phyloP scores from a whole-genome alignment of 1,140 invertebrate species.

The Pseudachorutes palmiensis region DNA sequence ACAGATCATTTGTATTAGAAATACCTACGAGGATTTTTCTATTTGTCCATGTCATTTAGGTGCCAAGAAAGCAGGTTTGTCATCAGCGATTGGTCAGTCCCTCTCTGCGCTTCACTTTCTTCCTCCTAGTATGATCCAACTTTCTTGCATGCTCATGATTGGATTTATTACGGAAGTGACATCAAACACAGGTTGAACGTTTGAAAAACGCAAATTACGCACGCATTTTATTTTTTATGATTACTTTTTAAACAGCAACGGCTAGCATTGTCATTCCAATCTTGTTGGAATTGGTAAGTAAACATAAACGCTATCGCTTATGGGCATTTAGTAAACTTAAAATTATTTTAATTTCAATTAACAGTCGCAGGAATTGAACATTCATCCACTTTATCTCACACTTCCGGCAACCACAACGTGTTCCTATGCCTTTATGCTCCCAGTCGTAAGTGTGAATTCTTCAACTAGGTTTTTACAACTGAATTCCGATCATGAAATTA shows the following conservation, averaged over 20 bases:
- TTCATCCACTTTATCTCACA: conserved; percentile 80
- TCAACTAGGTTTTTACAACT: not conserved
- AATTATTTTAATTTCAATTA: conserved; percentile 31
- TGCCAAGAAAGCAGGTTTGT: conserved; percentile 66
- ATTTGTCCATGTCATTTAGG: no score
- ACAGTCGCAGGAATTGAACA: conserved; percentile 54
- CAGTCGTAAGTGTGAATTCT: conserved; percentile 48
- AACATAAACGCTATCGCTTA: no score
- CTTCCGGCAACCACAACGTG: conserved; percentile 69
- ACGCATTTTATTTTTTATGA: conserved; percentile 23
- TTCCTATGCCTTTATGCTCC: conserved; percentile 67
- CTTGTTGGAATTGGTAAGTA: conserved; percentile 58
- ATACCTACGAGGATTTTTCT: no score
- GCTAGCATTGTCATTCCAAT: conserved; percentile 77
- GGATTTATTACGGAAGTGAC: conserved; percentile 32
- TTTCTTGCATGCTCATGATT: conserved; percentile 22
- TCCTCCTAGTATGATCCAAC: conserved; percentile 35
- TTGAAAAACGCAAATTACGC: not conserved
- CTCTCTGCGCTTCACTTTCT: conserved; percentile 41
- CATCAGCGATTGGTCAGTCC: conserved; percentile 58
- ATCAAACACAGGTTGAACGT: conserved; percentile 40
- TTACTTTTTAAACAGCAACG: conserved; percentile 49
- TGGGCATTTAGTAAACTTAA: no score
- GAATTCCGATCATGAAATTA: not conserved
- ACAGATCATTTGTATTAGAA: not conserved